Evolutionary conservation across 2,113 vertebrate genomes (phyloP).

Genomic region (Urocitellus parryii): DNA sequence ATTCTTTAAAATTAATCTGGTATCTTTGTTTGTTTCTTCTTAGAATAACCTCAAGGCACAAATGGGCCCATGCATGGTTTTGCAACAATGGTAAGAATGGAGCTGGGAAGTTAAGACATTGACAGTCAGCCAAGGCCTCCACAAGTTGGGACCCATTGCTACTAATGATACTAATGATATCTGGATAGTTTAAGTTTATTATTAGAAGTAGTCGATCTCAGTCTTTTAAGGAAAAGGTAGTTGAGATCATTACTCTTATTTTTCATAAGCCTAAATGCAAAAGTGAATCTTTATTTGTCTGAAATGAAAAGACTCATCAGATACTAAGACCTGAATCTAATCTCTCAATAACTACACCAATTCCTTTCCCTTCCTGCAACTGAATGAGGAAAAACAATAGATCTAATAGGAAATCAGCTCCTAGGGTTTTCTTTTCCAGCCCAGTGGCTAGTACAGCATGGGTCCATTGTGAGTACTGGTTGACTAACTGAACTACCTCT

Average conservation of each 20-base stretch:
- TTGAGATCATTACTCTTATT: neutral
- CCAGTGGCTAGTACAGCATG: neutral
- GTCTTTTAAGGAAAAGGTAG: neutral
- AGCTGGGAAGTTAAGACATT: neutral
- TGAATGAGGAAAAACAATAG: neutral
- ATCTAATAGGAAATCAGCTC: neutral
- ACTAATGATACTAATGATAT: neutral
- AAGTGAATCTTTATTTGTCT: neutral
- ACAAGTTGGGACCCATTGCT: neutral
- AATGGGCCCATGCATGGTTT: neutral
- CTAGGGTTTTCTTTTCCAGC: neutral
- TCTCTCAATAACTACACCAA: neutral
- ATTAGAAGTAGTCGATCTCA: neutral
- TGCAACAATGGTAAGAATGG: neutral
- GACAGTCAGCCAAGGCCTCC: neutral
- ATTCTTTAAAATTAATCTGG: slow-evolving; percentile 17
- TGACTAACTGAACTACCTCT: neutral
- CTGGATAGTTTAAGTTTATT: neutral
- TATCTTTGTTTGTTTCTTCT: slow-evolving; percentile 1
- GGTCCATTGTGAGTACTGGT: no score
- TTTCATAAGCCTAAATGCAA: neutral
- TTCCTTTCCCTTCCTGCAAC: neutral
- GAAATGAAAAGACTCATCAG: neutral
- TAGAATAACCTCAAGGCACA: neutral
- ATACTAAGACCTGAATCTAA: neutral